Evolutionary conservation across 35 echinoderm and acorn worm genomes (phyloP).

Genomic region (Amphiura filiformis): DNA sequence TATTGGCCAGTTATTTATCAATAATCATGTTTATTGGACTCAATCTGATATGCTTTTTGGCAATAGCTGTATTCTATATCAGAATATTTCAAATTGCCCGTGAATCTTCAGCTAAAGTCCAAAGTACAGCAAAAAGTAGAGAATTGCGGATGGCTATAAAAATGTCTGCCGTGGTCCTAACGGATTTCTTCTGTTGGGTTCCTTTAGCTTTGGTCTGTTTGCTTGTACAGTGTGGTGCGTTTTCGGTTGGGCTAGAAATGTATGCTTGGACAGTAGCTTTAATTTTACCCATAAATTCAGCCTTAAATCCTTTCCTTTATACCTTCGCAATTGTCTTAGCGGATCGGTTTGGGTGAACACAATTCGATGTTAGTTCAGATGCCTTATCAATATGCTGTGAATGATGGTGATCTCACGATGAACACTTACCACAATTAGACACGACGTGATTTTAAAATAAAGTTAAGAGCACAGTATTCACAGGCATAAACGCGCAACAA

Average conservation of each 20-base stretch:
- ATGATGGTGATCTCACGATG: too few species aligned
- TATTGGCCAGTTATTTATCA: constrained; percentile 19
- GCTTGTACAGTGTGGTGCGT: constrained; percentile 3
- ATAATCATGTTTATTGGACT: constrained; percentile 41
- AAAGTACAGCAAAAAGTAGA: neutral
- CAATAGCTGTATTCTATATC: constrained; percentile 33
- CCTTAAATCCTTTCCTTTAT: constrained; percentile 77
- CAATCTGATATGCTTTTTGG: constrained; percentile 20
- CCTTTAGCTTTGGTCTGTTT: constrained; percentile 51
- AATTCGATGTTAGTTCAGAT: too few species aligned
- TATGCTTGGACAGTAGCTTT: constrained; percentile 88
- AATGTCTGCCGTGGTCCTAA: constrained; percentile 44
- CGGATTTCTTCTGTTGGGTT: constrained; percentile 62
- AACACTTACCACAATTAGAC: too few species aligned
- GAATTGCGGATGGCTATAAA: constrained; percentile 50
- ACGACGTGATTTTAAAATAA: too few species aligned
- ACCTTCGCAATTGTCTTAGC: constrained; percentile 55
- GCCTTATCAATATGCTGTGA: too few species aligned
- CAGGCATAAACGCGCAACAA: too few species aligned
- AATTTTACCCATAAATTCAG: constrained; percentile 81
- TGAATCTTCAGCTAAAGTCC: neutral
- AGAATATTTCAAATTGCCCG: constrained; percentile 26
- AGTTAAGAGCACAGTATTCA: too few species aligned
- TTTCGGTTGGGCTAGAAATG: neutral
- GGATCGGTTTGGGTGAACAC: too few species aligned